Base-by-base conservation (phyloP, 1,140 invertebrate species). In the Drosophila orena region DNA sequence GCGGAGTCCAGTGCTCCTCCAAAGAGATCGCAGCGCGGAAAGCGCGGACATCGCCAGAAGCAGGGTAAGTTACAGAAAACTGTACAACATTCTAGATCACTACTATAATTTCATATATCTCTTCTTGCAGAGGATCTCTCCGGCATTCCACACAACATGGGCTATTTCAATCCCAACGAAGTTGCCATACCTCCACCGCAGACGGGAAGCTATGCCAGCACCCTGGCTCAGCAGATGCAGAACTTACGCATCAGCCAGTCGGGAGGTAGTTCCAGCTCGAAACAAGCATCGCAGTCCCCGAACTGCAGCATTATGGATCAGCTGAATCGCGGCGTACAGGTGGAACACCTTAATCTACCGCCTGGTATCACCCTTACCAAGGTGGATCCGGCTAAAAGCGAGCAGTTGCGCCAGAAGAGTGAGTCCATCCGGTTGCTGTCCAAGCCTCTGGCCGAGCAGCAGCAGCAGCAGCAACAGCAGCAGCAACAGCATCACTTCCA, bases 361-460 rank as follows among this genome's bases (percentile, higher is more conserved):
- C 96, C 96, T 7, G 96, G 96, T 6, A 97, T 97, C 24, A 97
- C 97, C 3, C 95, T 97, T 42, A 97, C 96, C 0, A 95, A 97
- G 78, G 96, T 97, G 0, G 95, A 96, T 80, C 94, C 94, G 1
- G 93, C 93, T 59, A 94, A 91, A 20, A 91, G 88, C 42, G 88
- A 91, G 37, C 76, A 84, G 40, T 27, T 92, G 52, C 90, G 91
- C 3, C 89, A 91, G 54, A 92, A 92, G 65, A 88, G 81, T 17
- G 91, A 92, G 38, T 91, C 92, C 30, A 92, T 92, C 24, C 77
- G 81, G 1, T 70, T 84, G 37, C 73, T 92, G 0, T 81, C 86
- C 17, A 90, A 92, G 43, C 91, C 91, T 0, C 30, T 92, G 43
- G 44, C 69, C 17, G 69, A 84, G 20, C 74, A 83, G n/a, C 66